A percentile compares a stretch with the other conserved stretches of the same genome.
phyloP scores from a whole-genome alignment of 2,113 vertebrate species.

The Melanerpes formicivorus region DNA sequence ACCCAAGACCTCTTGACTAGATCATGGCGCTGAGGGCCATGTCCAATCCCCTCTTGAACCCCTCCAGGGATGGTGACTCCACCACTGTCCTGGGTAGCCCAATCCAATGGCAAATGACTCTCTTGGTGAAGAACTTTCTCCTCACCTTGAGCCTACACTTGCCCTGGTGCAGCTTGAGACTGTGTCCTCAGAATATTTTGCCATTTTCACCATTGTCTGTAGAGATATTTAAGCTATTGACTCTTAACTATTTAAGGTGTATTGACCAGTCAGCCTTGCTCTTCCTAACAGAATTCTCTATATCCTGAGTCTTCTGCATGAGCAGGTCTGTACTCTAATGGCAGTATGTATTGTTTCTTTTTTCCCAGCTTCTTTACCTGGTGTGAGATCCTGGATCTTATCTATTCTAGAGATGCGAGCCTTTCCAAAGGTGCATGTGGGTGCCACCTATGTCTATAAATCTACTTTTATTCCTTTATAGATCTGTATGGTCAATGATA shows the following conservation, averaged over 20 bases:
- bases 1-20: too few relatives aligned
- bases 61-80: too few relatives aligned
- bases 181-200: not conserved
- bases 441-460: not conserved
- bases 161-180: too few relatives aligned
- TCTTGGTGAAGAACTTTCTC: too few relatives aligned
- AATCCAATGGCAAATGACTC: too few relatives aligned
- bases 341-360: not conserved
- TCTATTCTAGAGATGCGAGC: not conserved
- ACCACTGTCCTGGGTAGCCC: too few relatives aligned
- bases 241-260: not conserved
- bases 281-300: not conserved
- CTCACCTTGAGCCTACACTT: too few relatives aligned
- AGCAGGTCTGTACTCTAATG: not conserved
- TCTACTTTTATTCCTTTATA: not conserved
- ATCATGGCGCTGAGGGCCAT: too few relatives aligned
- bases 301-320: not conserved
- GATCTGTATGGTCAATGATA: not conserved
- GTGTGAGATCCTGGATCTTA: not conserved
- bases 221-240: not conserved
- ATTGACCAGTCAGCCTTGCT: not conserved
- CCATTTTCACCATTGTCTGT: not conserved
- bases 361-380: not conserved
- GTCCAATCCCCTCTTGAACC: too few relatives aligned
- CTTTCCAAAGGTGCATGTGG: not conserved